Conservation (phyloP, 1,140 invertebrate species). For the Pemphigus obesinymphae region DNA sequence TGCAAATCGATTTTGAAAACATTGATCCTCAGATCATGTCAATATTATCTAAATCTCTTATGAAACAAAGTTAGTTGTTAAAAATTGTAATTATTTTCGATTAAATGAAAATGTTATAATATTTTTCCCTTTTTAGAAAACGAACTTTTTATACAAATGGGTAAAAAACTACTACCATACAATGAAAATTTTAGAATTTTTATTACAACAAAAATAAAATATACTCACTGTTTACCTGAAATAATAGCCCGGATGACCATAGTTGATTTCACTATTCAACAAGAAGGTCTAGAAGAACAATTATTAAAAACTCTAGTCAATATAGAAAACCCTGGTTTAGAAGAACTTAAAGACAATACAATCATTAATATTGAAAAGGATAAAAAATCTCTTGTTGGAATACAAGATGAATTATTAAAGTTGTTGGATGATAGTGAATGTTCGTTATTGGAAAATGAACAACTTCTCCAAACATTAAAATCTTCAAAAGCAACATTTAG, state of each 20-base stretch:
- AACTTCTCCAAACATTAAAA: slow-evolving; percentile 78
- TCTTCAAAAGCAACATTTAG: slow-evolving; percentile 77
- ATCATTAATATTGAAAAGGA: slow-evolving; percentile 88
- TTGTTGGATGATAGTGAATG: slow-evolving; percentile 63
- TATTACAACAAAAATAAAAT: slow-evolving; percentile 81
- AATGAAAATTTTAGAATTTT: slow-evolving; percentile 81
- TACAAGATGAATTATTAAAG: slow-evolving; percentile 89
- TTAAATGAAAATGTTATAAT: background rate
- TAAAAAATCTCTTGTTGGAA: slow-evolving; percentile 81
- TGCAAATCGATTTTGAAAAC: slow-evolving; percentile 81
- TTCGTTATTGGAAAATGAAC: slow-evolving; percentile 77
- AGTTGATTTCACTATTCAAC: slow-evolving; percentile 93
- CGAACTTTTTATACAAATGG: slow-evolving; percentile 69
- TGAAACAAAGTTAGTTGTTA: background rate
- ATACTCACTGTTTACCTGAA: slow-evolving; percentile 88
- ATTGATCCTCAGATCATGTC: slow-evolving; percentile 72
- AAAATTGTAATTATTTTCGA: background rate
- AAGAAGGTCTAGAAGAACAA: slow-evolving; percentile 86
- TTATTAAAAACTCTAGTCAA: slow-evolving; percentile 77
- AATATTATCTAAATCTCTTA: background rate
- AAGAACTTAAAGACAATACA: slow-evolving; percentile 88
- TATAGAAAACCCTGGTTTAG: slow-evolving; percentile 80
- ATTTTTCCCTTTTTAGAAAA: background rate
- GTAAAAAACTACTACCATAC: slow-evolving; percentile 76
- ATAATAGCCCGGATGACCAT: slow-evolving; percentile 70